These are phyloP conservation scores for Aleadryas rufinucha DNA, from an alignment of 2,113 vertebrate species.

Conservation along the genomic window DNA sequence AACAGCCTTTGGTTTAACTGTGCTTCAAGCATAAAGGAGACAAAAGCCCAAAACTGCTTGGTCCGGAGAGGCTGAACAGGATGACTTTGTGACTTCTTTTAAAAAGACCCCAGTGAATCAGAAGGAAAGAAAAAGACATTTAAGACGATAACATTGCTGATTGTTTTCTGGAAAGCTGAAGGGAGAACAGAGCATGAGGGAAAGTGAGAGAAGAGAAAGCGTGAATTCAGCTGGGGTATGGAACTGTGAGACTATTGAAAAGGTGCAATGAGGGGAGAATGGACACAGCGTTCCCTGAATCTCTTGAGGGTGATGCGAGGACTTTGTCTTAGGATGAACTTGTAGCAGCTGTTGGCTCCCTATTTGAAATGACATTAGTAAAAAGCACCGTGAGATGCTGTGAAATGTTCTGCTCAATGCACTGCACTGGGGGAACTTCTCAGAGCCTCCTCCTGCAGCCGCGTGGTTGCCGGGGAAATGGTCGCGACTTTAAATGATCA, in stretches of 20 bases:
- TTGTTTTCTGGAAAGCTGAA: not conserved
- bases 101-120: not conserved
- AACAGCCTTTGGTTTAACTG: constrained; percentile 9
- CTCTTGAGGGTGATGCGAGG: not conserved
- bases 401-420: accelerated
- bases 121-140: not conserved
- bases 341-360: not conserved
- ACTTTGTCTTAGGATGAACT: not conserved
- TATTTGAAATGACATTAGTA: not conserved
- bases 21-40: constrained; percentile 17
- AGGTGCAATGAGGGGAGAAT: not conserved
- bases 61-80: not conserved
- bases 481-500: not conserved
- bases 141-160: not conserved
- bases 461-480: not conserved
- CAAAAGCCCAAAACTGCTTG: constrained; percentile 14
- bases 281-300: not conserved
- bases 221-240: not conserved
- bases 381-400: not conserved
- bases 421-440: not conserved
- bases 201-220: not conserved
- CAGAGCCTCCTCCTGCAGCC: not conserved
- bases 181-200: not conserved
- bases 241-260: not conserved
- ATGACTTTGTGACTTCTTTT: constrained; percentile 22